These are phyloP conservation scores for Ia io DNA, from an alignment of 2,113 vertebrate species.

Conservation along the genomic window DNA sequence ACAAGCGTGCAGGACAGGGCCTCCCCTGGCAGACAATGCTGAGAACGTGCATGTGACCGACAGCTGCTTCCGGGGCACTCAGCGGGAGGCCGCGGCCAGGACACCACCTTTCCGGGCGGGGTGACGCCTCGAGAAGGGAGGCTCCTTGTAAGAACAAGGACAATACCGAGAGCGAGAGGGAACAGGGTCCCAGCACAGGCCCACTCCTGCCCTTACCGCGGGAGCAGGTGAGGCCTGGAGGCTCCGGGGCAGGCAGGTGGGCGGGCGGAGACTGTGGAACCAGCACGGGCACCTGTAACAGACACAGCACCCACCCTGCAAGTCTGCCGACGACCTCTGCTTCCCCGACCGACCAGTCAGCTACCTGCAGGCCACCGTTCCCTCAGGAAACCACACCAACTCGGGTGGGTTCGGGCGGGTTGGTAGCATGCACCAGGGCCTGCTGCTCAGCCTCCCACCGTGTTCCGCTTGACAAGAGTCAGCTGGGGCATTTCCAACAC, in stretches of 20 bases:
- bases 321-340: neutral
- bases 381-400: accelerated
- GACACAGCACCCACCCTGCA: neutral
- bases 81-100: neutral
- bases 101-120: conserved; percentile 6
- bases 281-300: neutral
- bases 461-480: neutral
- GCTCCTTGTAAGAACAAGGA: neutral
- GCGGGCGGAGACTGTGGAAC: accelerated
- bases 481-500: neutral
- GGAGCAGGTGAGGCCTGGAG: neutral
- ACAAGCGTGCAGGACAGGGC: conserved; percentile 10
- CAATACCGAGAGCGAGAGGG: neutral
- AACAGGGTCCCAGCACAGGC: neutral
- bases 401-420: accelerated
- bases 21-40: conserved; percentile 35
- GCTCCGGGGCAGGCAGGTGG: neutral
- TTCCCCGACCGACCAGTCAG: neutral
- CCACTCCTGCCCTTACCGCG: too few species aligned
- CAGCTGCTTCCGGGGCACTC: conserved; percentile 55
- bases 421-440: neutral
- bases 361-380: accelerated
- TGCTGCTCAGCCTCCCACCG: neutral
- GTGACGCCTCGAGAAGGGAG: neutral
- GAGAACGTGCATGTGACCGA: conserved; percentile 31